Conservation (phyloP, 2,113 vertebrate species). For the Pituophis catenifer region DNA sequence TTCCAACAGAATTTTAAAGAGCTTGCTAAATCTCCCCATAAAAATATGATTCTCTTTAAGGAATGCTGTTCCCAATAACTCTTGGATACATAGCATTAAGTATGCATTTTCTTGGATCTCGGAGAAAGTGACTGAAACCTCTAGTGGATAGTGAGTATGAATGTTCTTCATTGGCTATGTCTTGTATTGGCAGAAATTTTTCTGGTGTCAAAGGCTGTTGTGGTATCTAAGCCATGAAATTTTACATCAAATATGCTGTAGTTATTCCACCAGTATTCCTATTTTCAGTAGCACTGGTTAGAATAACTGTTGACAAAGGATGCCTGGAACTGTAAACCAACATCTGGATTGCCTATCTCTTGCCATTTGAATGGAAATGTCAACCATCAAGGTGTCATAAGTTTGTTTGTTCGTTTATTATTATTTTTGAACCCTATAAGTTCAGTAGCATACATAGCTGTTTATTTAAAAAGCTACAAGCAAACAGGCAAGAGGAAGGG, state of each 20-base stretch:
- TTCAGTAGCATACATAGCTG: background rate
- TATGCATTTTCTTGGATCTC: background rate
- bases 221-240: background rate
- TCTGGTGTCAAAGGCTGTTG: background rate
- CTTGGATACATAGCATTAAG: background rate
- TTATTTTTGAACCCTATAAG: background rate
- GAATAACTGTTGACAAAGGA: background rate
- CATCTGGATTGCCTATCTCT: background rate
- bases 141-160: background rate
- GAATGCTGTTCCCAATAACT: background rate
- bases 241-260: background rate
- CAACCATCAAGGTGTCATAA: background rate
- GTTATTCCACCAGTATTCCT: background rate
- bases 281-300: background rate
- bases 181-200: background rate
- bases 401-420: background rate
- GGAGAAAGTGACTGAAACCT: background rate
- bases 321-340: background rate
- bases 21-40: background rate
- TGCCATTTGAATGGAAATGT: background rate
- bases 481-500: background rate
- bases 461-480: background rate
- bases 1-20: background rate
- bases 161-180: background rate
- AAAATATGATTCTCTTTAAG: background rate